These are phyloP conservation scores for Pygoscelis adeliae DNA, from an alignment of 2,113 vertebrate genomes.

Conservation along the genomic window DNA sequence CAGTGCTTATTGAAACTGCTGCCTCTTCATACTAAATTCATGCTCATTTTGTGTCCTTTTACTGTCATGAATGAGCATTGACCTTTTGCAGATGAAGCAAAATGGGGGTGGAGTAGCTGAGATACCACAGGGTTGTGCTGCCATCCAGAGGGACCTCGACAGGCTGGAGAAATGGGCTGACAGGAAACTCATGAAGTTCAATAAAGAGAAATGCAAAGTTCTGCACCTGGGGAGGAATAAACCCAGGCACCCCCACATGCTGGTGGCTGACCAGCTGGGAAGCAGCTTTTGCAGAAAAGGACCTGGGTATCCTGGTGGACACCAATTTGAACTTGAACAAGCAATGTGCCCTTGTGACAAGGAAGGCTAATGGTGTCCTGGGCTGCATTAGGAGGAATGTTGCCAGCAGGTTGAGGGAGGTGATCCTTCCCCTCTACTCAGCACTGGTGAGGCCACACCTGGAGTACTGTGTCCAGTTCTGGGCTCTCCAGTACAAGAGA, in stretches of 20 bases:
- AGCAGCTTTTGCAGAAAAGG: background rate
- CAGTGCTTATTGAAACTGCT: background rate
- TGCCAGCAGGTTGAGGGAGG: fast-evolving
- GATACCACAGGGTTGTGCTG: background rate
- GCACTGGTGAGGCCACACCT: background rate
- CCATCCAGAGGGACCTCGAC: background rate
- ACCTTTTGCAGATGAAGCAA: background rate
- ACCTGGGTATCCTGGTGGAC: background rate
- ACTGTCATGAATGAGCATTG: background rate
- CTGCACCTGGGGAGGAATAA: background rate
- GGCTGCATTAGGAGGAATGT: background rate
- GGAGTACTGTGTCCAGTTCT: background rate
- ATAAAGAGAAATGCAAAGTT: background rate
- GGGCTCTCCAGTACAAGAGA: background rate
- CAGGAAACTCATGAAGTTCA: background rate
- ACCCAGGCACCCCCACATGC: fast-evolving
- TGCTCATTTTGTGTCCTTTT: background rate
- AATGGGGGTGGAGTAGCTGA: background rate
- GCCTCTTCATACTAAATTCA: background rate
- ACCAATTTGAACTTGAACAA: background rate
- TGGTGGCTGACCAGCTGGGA: background rate
- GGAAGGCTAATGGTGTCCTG: background rate
- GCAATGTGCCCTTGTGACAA: background rate
- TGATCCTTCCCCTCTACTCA: background rate
- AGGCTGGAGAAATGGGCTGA: background rate